Conservation (phyloP, 92 coral and sea anemone species). For the Umimayanthus chanpuru region DNA sequence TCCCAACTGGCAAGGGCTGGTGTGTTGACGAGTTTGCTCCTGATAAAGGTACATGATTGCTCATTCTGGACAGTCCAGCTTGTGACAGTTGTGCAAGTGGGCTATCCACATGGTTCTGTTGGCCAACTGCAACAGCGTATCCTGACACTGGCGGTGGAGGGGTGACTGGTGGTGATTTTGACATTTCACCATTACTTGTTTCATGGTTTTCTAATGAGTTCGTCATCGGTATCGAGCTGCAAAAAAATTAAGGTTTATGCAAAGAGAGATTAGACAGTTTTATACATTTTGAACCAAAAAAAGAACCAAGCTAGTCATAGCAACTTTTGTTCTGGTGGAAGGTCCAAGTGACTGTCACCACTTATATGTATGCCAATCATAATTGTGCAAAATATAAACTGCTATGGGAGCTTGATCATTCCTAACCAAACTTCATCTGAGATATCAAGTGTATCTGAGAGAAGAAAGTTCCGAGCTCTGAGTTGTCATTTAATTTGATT, state of each 20-base stretch:
- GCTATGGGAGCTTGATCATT: too few species aligned
- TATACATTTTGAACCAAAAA: too few species aligned
- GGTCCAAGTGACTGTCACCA: too few species aligned
- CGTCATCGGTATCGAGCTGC: conserved; percentile 57
- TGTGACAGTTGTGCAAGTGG: conserved; percentile 56
- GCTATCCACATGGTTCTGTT: conserved; percentile 84
- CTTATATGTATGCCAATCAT: too few species aligned
- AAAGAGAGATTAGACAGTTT: not conserved
- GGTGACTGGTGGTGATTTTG: conserved; percentile 61
- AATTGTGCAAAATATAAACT: too few species aligned
- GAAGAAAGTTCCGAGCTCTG: not conserved
- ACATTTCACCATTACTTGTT: conserved; percentile 76
- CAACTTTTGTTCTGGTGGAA: too few species aligned
- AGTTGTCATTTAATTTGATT: too few species aligned
- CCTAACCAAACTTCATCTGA: too few species aligned
- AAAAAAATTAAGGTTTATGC: not conserved
- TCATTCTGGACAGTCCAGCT: conserved; percentile 58
- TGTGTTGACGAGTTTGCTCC: conserved; percentile 49
- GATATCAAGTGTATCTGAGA: too few species aligned
- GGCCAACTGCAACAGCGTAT: conserved; percentile 94
- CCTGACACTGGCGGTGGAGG: conserved; percentile 98
- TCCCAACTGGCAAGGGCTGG: conserved; percentile 43
- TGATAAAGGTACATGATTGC: conserved; percentile 69
- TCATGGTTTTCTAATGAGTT: conserved; percentile 85
- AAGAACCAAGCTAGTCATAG: too few species aligned